Evolutionary conservation across 2,797 vertebrate genomes (phyloP), one percentile per base, ranked within the genome.

Genomic region (Micrastur ruficollis): DNA sequence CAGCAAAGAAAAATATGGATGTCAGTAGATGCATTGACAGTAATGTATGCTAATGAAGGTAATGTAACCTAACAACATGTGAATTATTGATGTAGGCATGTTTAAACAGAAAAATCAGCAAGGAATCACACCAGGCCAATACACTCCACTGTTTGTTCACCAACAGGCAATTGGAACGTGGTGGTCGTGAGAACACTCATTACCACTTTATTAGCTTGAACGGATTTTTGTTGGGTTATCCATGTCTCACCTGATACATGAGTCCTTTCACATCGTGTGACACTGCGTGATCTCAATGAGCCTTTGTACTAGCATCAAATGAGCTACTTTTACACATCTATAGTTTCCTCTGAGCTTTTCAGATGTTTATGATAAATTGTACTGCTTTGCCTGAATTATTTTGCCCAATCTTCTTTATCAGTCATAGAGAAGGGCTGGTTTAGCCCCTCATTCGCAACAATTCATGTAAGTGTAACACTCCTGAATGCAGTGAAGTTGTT

Each of bases 1-100:
- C 90, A 89, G 78, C 86, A 85, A 82, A 67, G 63, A 65, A 81
- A 92, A 87, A 89, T 65, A 91, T 6, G 86, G 78, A 93, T 94
- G 86, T 80, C 72, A 81, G 94, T 71, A 89, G 84, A 70, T 71
- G 88, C 90, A 89, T 1, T 90, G 92, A 90, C 94, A 94, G 89
- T 91, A 96, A 96, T 91, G n/a, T 79, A 95, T 86, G 96, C 87
- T 95, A 94, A 96, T 94, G 92, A 95, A 92, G 68, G 81, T 87
- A 94, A 92, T 72, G 65, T 49, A 89, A 86, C 81, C 81, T 93
- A 93, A 96, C 90, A 90, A 92, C 92, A 93, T 21, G 95, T 89
- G 95, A 94, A 96, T 96, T 96, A 97, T 95, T 96, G 87, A 97
- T 91, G 85, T 49, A 79, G 72, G 83, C 93, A 90, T 59, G 83